Evolutionary conservation across 2,797 vertebrate species (phyloP).

Genomic region (Acipenser ruthenus): DNA sequence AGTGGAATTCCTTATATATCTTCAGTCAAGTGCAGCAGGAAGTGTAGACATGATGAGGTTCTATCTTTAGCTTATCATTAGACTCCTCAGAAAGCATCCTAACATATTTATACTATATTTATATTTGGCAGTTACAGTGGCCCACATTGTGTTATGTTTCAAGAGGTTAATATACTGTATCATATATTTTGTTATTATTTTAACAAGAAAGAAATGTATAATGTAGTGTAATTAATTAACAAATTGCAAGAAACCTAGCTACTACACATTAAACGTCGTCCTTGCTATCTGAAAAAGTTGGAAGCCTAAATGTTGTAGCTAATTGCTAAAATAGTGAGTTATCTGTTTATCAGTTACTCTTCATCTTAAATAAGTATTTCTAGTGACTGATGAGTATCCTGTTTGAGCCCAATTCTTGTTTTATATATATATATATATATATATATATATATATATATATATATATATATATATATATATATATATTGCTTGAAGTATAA

Average conservation of each 20-base stretch:
- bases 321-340: no score
- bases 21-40: conserved; percentile 32
- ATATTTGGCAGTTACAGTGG: neutral
- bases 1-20: conserved; percentile 40
- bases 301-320: no score
- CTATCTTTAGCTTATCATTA: conserved; percentile 14
- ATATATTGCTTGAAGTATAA: neutral
- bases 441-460: neutral
- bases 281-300: no score
- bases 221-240: no score
- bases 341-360: no score
- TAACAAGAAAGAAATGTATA: no score
- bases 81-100: neutral
- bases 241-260: no score
- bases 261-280: no score
- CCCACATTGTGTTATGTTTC: no score
- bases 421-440: neutral
- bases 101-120: neutral
- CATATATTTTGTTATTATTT: no score
- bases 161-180: neutral
- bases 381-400: no score
- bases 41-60: conserved; percentile 18
- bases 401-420: neutral
- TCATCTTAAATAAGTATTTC: no score
- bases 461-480: neutral